These are phyloP conservation scores for Melinaea menophilus DNA, from an alignment of 2,888 invertebrate genomes.

Conservation along the genomic window DNA sequence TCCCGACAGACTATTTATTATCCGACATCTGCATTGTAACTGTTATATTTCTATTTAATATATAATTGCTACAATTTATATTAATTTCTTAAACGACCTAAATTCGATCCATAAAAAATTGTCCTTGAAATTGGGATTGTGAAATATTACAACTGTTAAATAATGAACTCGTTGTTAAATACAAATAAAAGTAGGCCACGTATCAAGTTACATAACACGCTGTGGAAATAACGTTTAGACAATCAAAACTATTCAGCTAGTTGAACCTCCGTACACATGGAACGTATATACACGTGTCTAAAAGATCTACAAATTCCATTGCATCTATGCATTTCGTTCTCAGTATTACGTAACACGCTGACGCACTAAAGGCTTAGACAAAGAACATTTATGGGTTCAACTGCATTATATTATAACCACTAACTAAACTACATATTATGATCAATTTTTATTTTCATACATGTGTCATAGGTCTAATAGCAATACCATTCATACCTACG, in stretches of 20 bases:
- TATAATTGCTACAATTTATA: neutral
- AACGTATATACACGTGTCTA: conserved; percentile 3
- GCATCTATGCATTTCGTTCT: conserved; percentile 2
- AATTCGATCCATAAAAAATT: conserved; percentile 36
- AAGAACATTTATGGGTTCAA: conserved; percentile 27
- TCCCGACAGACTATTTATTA: conserved; percentile 35
- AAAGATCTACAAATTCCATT: neutral
- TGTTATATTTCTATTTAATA: neutral
- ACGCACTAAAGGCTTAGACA: conserved; percentile 24
- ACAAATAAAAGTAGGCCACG: conserved; percentile 17
- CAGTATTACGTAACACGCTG: conserved; percentile 19
- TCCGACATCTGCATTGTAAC: conserved; percentile 10
- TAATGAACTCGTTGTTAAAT: conserved; percentile 16
- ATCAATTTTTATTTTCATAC: neutral
- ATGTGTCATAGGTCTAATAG: conserved; percentile 2
- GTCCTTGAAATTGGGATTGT: conserved; percentile 37
- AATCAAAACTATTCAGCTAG: conserved; percentile 10
- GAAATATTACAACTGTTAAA: conserved; percentile 13
- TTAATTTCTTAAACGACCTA: neutral
- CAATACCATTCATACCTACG: conserved; percentile 19
- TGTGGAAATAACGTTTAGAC: conserved; percentile 10
- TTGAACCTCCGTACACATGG: neutral
- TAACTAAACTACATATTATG: conserved; percentile 1
- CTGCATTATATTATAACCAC: conserved; percentile 15
- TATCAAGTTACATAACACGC: conserved; percentile 12